These are phyloP conservation scores for Brachyhypopomus occidentalis DNA, from an alignment of 2,113 vertebrate genomes.

Conservation along the genomic window DNA sequence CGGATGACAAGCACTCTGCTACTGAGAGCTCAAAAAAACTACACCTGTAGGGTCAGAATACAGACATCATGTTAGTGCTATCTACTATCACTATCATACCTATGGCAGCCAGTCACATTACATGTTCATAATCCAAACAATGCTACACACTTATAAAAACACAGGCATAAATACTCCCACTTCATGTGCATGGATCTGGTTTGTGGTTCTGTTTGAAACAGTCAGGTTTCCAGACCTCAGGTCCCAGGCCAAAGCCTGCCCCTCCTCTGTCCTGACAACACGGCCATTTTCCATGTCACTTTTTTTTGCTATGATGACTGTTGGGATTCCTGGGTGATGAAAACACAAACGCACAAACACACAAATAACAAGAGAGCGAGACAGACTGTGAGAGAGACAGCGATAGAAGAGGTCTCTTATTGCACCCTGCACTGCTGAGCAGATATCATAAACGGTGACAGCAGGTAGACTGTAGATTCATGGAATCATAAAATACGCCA, in stretches of 20 bases:
- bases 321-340: slow-evolving; percentile 52
- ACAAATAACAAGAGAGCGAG: not conserved
- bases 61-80: not conserved
- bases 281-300: slow-evolving; percentile 60
- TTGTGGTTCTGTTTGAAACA: not conserved
- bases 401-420: not conserved
- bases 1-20: slow-evolving; percentile 48
- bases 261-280: slow-evolving; percentile 57
- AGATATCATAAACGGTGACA: slow-evolving; percentile 42
- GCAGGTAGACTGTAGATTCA: slow-evolving; percentile 23
- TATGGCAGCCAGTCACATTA: not conserved
- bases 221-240: slow-evolving; percentile 49
- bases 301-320: slow-evolving; percentile 62
- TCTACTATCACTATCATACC: too few species aligned
- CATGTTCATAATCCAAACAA: not conserved
- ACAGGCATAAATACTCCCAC: not conserved
- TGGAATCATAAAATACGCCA: slow-evolving; percentile 34
- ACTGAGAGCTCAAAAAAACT: slow-evolving; percentile 62
- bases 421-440: slow-evolving; percentile 26
- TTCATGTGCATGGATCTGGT: not conserved
- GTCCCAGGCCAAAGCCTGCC: slow-evolving; percentile 55
- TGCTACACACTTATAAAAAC: not conserved
- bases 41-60: slow-evolving; percentile 43
- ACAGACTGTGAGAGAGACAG: too few species aligned
- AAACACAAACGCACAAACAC: slow-evolving; percentile 35